Conservation (phyloP, 2,113 vertebrate genomes). For the Urocynchramus pylzowi region DNA sequence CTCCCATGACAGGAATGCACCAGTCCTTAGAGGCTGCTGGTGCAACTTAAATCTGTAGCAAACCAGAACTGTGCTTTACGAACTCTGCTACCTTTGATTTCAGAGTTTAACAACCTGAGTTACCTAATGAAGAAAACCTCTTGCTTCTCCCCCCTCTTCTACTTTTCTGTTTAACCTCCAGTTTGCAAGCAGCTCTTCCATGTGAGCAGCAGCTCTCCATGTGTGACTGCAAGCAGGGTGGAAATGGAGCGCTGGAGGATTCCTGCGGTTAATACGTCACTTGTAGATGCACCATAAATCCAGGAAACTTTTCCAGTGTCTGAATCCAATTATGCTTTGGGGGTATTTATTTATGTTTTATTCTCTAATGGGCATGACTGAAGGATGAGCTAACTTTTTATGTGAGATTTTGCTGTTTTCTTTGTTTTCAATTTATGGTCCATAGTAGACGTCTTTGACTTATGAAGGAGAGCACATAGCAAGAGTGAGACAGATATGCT, state of each 20-base stretch:
- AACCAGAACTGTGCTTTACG: neutral
- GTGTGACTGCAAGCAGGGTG: neutral
- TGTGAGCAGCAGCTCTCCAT: neutral
- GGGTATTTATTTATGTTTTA: constrained; percentile 41
- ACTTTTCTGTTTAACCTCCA: neutral
- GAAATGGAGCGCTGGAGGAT: neutral
- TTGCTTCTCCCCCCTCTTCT: no score
- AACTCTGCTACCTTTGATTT: neutral
- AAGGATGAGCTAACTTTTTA: constrained; percentile 40
- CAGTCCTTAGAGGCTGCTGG: neutral
- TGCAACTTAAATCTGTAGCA: neutral
- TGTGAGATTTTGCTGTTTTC: constrained; percentile 10
- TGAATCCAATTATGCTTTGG: constrained; percentile 40
- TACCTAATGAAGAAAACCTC: neutral
- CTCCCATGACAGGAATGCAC: neutral
- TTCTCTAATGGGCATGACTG: constrained; percentile 33
- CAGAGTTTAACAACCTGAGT: neutral
- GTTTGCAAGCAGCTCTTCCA: neutral
- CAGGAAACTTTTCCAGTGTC: constrained; percentile 34
- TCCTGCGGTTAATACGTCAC: constrained; percentile 34
- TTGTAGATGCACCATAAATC: constrained; percentile 36
- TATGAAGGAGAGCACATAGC: neutral
- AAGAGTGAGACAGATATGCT: neutral
- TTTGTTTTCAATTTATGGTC: neutral
- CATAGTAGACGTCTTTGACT: neutral